Evolutionary conservation across 2,888 invertebrate genomes (phyloP), one percentile per base, ranked within the genome.

Genomic region (Napeogenes inachia): DNA sequence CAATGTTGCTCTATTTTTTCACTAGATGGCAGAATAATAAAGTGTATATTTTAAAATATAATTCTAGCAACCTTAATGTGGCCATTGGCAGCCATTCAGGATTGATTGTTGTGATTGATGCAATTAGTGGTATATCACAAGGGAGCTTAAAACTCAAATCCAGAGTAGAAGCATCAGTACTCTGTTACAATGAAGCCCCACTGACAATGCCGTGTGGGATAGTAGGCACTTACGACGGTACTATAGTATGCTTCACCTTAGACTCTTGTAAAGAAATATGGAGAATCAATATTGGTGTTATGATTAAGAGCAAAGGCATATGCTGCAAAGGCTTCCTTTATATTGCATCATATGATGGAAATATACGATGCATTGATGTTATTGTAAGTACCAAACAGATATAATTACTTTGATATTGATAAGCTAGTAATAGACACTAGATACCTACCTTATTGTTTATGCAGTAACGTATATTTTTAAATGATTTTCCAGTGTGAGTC

Each of bases 191-290:
- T 38, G 71, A 81, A 32, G 75, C 70, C 2, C 60, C 68, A 0
- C 38, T 63, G 42, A 63, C 69, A 33, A 53, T 69, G 2, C 72
- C 87, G 4, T 81, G 82, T 70, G 93, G 94, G 0, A 88, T 94
- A 63, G 93, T 96, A 30, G 97, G 97, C 21, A 94, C 96, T 65
- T 95, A 96, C 79, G 94, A 97, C 82, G 94, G 95, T 4, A 87
- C 87, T 13, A 78, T 97, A 2, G 94, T 96, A 69, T 93, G 94
- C 69, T 87, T 96, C 65, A 76, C 91, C 56, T 75, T 93, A 3
- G 78, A 84, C 38, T 85, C 80, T 61, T 93, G 93, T 57, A 70
- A 79, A 45, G 89, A 93, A 57, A 63, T 86, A 50, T 96, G 96
- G 95, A 89, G 84, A 68, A 92, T 90, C 69, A 80, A 88, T 72